A percentile compares a stretch with the other conserved stretches of the same genome.
phyloP scores from a whole-genome alignment of 2,888 invertebrate species.

The Acanthoscelides obtectus region DNA sequence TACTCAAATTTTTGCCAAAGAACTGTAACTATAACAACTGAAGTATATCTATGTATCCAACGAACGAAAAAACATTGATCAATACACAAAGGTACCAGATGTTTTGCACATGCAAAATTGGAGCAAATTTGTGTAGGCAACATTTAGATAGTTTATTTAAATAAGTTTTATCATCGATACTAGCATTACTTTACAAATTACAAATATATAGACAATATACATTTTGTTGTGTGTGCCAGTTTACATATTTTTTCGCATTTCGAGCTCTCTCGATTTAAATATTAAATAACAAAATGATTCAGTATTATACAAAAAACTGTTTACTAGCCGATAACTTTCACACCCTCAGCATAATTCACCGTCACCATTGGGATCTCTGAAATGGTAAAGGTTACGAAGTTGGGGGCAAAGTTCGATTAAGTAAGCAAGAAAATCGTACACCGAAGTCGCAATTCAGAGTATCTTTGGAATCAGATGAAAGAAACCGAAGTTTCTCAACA shows the following conservation, averaged over 20 bases:
- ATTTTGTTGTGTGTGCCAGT: slow-evolving; percentile 31
- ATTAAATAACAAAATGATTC: slow-evolving; percentile 43
- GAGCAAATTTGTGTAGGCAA: slow-evolving; percentile 43
- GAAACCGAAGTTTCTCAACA: too few relatives aligned
- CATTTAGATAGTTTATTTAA: slow-evolving; percentile 37
- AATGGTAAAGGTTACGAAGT: too few relatives aligned
- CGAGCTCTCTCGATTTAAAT: slow-evolving; percentile 30
- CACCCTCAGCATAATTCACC: background rate
- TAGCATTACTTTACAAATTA: slow-evolving; percentile 36
- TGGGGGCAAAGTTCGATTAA: too few relatives aligned
- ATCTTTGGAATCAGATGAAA: too few relatives aligned
- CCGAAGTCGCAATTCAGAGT: too few relatives aligned
- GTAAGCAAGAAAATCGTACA: too few relatives aligned
- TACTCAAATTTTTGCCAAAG: too few relatives aligned
- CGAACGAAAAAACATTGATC: slow-evolving; percentile 40
- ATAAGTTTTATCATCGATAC: slow-evolving; percentile 33
- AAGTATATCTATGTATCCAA: slow-evolving; percentile 1
- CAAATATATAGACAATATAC: slow-evolving; percentile 43
- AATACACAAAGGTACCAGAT: slow-evolving; percentile 40
- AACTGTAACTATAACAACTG: too few relatives aligned
- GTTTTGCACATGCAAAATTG: slow-evolving; percentile 37
- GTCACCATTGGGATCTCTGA: too few relatives aligned
- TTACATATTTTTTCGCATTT: slow-evolving; percentile 27
- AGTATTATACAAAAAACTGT: background rate
- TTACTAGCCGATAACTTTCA: background rate